Evolutionary conservation across 2,797 vertebrate species (phyloP).

Genomic region (Acipenser transmontanus): DNA sequence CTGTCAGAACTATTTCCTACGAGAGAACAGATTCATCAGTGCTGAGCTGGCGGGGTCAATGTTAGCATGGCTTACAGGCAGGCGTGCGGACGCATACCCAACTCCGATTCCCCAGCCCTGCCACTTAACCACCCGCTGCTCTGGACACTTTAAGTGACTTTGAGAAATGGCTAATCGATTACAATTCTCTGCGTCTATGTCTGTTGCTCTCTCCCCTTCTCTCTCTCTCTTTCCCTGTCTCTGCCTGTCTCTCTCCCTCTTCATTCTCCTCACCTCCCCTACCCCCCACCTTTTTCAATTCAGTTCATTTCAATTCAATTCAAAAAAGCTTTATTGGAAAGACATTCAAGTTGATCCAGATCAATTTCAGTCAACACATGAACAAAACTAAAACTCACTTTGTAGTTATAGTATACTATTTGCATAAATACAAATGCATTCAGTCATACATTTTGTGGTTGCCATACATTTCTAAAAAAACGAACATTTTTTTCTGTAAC

Average conservation of each 20-base stretch:
- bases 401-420: too few species aligned
- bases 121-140: slow-evolving; percentile 70
- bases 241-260: slow-evolving; percentile 12
- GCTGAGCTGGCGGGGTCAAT: slow-evolving; percentile 65
- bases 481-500: too few species aligned
- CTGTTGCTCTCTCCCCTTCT: slow-evolving; percentile 34
- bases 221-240: slow-evolving; percentile 33
- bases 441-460: too few species aligned
- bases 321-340: slow-evolving; percentile 47
- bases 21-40: slow-evolving; percentile 72
- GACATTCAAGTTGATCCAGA: slow-evolving; percentile 63
- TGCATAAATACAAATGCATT: too few species aligned
- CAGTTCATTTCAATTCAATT: not conserved
- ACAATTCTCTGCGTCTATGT: slow-evolving; percentile 60
- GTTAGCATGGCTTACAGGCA: slow-evolving; percentile 54
- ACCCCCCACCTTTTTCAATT: slow-evolving; percentile 9
- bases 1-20: slow-evolving; percentile 77
- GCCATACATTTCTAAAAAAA: too few species aligned
- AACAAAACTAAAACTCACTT: slow-evolving; percentile 38
- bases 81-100: slow-evolving; percentile 77
- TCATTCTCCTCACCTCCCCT: slow-evolving; percentile 4
- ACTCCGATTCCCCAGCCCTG: slow-evolving; percentile 50
- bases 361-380: slow-evolving; percentile 44
- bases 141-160: slow-evolving; percentile 82
- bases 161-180: slow-evolving; percentile 92